Conservation (phyloP, 2,888 invertebrate genomes). For the Pandemis cinnamomeana region DNA sequence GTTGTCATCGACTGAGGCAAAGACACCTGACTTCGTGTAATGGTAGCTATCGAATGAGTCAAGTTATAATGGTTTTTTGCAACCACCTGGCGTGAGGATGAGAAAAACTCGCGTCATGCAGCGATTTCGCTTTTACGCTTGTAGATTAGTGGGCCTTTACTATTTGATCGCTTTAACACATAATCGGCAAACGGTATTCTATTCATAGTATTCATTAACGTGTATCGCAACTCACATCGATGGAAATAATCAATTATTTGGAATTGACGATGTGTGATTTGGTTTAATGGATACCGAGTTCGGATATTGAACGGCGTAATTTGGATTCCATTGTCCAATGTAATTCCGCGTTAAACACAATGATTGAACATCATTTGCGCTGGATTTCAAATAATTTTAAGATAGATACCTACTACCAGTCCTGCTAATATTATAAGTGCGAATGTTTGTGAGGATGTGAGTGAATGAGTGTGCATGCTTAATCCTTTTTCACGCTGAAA, state of each 20-base stretch:
- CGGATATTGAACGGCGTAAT: constrained; percentile 27
- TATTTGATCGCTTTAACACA: neutral
- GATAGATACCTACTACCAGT: neutral
- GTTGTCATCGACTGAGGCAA: too few relatives aligned
- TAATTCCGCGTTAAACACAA: constrained; percentile 22
- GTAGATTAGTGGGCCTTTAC: neutral
- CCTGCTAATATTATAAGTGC: neutral
- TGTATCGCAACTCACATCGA: constrained; percentile 6
- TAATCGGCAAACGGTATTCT: neutral
- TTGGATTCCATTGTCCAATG: constrained; percentile 24
- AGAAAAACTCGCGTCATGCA: too few relatives aligned
- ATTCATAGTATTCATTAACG: neutral
- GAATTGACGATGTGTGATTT: constrained; percentile 22
- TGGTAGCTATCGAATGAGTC: too few relatives aligned
- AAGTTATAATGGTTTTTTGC: too few relatives aligned
- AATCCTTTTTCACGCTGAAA: too few relatives aligned
- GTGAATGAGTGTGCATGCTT: too few relatives aligned
- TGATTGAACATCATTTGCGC: constrained; percentile 23
- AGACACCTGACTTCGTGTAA: too few relatives aligned
- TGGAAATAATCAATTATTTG: constrained; percentile 36
- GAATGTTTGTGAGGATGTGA: too few relatives aligned
- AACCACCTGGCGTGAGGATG: too few relatives aligned
- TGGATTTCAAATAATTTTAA: constrained; percentile 8
- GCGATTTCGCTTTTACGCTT: neutral
- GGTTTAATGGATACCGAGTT: constrained; percentile 11